Conservation (phyloP, 2,113 vertebrate species). For the Cettia cetti region DNA sequence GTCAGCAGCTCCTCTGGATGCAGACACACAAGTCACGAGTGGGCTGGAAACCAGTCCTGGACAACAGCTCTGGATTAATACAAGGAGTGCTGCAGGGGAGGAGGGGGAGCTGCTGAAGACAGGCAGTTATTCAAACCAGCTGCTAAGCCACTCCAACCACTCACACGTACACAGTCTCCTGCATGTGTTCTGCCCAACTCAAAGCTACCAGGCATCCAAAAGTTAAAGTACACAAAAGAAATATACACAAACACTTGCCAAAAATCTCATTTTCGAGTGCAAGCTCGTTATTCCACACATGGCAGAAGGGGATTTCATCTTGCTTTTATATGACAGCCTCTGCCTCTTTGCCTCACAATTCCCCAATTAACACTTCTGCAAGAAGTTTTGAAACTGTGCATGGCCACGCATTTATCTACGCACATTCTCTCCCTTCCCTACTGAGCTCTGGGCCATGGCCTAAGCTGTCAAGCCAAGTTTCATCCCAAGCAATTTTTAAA, state of each 20-base stretch:
- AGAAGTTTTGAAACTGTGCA: constrained; percentile 7
- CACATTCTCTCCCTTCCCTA: not conserved
- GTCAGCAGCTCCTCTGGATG: not conserved
- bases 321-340: not conserved
- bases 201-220: not conserved
- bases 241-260: not conserved
- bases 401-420: not conserved
- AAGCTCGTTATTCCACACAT: not conserved
- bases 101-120: constrained; percentile 2
- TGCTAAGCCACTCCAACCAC: not conserved
- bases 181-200: not conserved
- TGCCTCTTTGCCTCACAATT: not conserved
- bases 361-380: not conserved
- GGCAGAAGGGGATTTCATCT: not conserved
- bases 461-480: constrained; percentile 56
- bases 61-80: constrained; percentile 4
- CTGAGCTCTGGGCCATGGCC: not conserved
- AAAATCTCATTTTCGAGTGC: constrained; percentile 1
- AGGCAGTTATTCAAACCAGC: constrained; percentile 48
- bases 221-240: not conserved
- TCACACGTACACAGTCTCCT: not conserved
- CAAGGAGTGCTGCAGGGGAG: not conserved
- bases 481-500: constrained; percentile 44
- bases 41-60: constrained; percentile 15
- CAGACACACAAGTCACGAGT: constrained; percentile 5